Base-by-base conservation (phyloP, 2,113 vertebrate species). In the Tragelaphus buxtoni region DNA sequence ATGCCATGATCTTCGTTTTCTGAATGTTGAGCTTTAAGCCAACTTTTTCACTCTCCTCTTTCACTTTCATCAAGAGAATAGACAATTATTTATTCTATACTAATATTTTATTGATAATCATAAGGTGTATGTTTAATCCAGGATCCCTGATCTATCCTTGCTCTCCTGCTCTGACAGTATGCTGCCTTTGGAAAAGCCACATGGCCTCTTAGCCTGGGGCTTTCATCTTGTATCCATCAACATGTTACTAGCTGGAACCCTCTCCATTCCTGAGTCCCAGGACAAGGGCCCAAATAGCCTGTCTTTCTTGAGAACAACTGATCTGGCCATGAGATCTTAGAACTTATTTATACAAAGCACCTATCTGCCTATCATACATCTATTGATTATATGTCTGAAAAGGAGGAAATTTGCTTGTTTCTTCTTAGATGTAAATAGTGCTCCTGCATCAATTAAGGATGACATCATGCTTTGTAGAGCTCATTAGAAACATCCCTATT, bases 51-150 rank as follows among this genome's bases (percentile, higher is more conserved):
- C 42, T 42, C 42, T 42, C 42, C 42, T 42, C 42, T 42, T 42
- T 42, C 42, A 42, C 42, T 42, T 42, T 42, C 42, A 42, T 42
- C 42, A 5, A 42, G 22, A 56, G 22, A 61, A 86, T 55, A 77
- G 79, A 49, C 84, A 58, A 94, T 58, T 51, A 83, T 47, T n/a
- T 4, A 93, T 81, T 74, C 28, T 47, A n/a, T 13, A 22, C 42
- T 63, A 10, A 24, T 80, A 45, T 42, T 51, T 35, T 56, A 45
- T 72, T 89, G 39, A 4, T 85, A 61, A 32, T 42, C 30, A 28
- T 51, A 72, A 28, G 6, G 2, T 60, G 0, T 3, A 45, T 65
- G 4, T 3, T 6, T 88, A 32, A 65, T 4, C 1, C 0, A 4
- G 81, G 5, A 60, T 61, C 9, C 2, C 17, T 63, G 13, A 9